Percentiles rank a stretch among this genome's conserved stretches.
These are phyloP conservation scores for Oscheius sp. DNA, from an alignment of 2,888 invertebrate genomes.

Conservation along the genomic window DNA sequence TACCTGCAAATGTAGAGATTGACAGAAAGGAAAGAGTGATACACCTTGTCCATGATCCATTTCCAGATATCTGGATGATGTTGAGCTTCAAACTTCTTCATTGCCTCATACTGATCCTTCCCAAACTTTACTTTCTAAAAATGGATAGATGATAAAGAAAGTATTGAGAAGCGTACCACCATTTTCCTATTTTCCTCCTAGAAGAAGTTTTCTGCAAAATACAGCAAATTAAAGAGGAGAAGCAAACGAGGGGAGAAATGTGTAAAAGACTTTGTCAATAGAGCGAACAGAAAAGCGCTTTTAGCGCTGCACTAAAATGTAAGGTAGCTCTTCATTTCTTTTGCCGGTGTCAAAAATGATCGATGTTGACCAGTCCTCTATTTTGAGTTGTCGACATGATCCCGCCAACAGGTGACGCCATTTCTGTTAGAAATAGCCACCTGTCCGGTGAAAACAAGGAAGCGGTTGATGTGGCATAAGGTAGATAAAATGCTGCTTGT, in stretches of 20 bases:
- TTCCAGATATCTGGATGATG: constrained; percentile 61
- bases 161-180: constrained; percentile 3
- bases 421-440: constrained; percentile 12
- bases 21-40: too few species aligned
- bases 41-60: constrained; percentile 55
- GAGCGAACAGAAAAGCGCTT: constrained; percentile 4
- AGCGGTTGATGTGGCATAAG: not conserved
- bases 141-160: constrained; percentile 9
- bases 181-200: not conserved
- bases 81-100: constrained; percentile 54
- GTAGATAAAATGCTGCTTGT: not conserved
- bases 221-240: not conserved
- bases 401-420: constrained; percentile 16
- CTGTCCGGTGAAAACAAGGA: not conserved
- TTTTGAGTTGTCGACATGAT: constrained; percentile 1
- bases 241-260: not conserved
- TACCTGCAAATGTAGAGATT: constrained; percentile 31
- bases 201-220: not conserved
- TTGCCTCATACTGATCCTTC: constrained; percentile 52
- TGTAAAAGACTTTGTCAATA: constrained; percentile 1
- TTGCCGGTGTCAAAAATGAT: not conserved
- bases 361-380: not conserved
- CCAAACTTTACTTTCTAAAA: constrained; percentile 57
- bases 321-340: not conserved
- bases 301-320: constrained; percentile 1